These are phyloP conservation scores for Ctenicera cuprea DNA, from an alignment of 2,888 invertebrate species.

Conservation along the genomic window DNA sequence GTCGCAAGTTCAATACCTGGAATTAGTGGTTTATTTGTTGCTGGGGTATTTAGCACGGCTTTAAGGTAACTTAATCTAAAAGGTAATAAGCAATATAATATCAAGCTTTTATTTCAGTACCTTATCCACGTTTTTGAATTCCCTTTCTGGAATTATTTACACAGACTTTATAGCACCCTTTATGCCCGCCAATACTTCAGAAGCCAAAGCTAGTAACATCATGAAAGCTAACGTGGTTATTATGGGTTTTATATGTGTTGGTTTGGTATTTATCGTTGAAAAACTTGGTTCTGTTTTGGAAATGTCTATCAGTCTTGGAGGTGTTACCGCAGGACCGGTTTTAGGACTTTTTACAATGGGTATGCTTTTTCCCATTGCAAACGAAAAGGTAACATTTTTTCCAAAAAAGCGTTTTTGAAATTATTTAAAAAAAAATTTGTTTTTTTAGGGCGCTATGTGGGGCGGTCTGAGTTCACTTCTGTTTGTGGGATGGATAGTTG, in stretches of 20 bases:
- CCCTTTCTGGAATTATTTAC: constrained; percentile 77
- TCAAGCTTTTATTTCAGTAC: constrained; percentile 69
- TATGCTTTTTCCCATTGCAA: constrained; percentile 77
- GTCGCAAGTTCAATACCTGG: constrained; percentile 79
- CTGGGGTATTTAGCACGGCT: constrained; percentile 83
- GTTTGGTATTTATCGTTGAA: constrained; percentile 78
- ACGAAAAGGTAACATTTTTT: constrained; percentile 23
- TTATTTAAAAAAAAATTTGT: not conserved
- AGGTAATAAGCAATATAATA: not conserved
- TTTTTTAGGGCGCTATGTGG: constrained; percentile 61
- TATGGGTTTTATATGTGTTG: constrained; percentile 83
- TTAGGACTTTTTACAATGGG: constrained; percentile 81
- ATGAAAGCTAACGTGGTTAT: constrained; percentile 75
- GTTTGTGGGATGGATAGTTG: constrained; percentile 50
- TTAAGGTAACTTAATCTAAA: constrained; percentile 72
- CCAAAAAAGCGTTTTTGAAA: not conserved
- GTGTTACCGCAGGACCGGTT: constrained; percentile 79
- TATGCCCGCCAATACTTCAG: constrained; percentile 73
- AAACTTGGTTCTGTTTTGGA: constrained; percentile 81
- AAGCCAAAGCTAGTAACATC: constrained; percentile 75
- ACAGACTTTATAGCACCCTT: constrained; percentile 77
- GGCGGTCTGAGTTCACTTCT: constrained; percentile 55
- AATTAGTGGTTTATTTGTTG: constrained; percentile 83
- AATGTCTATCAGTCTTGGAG: constrained; percentile 78
- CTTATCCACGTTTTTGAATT: constrained; percentile 77